Percentiles rank a stretch among this genome's conserved stretches.
These are phyloP conservation scores for Lepus townsendii DNA, from an alignment of 2,797 vertebrate genomes.

Conservation along the genomic window DNA sequence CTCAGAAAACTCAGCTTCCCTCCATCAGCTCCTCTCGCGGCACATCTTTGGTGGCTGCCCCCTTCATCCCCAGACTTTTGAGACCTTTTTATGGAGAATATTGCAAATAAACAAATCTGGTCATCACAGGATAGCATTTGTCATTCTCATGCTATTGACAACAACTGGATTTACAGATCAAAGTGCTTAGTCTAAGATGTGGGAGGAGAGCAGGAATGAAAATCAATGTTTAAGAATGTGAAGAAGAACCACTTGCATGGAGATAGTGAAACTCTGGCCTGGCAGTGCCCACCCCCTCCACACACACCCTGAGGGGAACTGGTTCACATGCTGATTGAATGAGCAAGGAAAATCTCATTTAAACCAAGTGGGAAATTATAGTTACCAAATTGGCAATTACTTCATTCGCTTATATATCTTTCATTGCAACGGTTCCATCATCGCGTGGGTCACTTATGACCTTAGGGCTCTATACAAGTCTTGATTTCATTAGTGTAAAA, in stretches of 20 bases:
- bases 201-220: not conserved
- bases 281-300: not conserved
- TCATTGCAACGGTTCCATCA: conserved; percentile 48
- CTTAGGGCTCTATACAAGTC: conserved; percentile 63
- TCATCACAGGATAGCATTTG: not conserved
- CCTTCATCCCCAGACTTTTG: not conserved
- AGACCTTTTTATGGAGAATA: not conserved
- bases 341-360: conserved; percentile 80
- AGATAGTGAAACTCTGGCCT: not conserved
- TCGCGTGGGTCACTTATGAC: conserved; percentile 59
- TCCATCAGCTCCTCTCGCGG: conserved; percentile 2
- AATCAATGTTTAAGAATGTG: conserved; percentile 8
- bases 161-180: conserved; percentile 35
- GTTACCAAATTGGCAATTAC: conserved; percentile 76
- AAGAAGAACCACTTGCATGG: not conserved
- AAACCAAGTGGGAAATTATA: conserved; percentile 81
- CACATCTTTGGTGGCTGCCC: not conserved
- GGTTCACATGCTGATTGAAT: conserved; percentile 53
- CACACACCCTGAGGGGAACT: not conserved
- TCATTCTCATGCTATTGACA: conserved; percentile 12
- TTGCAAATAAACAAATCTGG: conserved; percentile 41
- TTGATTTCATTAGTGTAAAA: conserved; percentile 68
- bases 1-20: not conserved
- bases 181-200: not conserved
- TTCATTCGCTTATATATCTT: conserved; percentile 55